Percentiles rank a stretch among this genome's conserved stretches.
These are phyloP conservation scores for Acanthosepion esculentum DNA, from an alignment of 2,888 invertebrate species.

Conservation along the genomic window DNA sequence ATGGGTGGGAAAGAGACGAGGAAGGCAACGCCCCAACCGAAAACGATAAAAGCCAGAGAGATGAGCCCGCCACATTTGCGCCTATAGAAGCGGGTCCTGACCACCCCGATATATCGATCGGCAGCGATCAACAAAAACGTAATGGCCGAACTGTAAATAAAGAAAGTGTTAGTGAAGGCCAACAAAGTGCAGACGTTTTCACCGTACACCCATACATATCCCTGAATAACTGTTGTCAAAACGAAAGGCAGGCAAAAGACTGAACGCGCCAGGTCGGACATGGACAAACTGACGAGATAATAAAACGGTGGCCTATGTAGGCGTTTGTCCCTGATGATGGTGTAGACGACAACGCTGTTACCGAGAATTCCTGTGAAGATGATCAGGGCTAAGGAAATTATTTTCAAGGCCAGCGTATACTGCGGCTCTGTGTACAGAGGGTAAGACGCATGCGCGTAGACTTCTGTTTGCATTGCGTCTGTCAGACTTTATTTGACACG, in stretches of 20 bases:
- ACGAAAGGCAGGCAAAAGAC: slow-evolving; percentile 70
- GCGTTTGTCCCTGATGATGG: slow-evolving; percentile 59
- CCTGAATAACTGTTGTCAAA: slow-evolving; percentile 65
- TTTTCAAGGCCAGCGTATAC: slow-evolving; percentile 52
- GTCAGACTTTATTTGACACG: not conserved
- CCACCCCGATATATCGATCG: slow-evolving; percentile 67
- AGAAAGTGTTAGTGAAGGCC: slow-evolving; percentile 70
- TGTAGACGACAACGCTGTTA: slow-evolving; percentile 60
- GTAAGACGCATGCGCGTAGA: slow-evolving; percentile 37
- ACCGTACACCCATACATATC: slow-evolving; percentile 67
- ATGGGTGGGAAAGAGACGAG: slow-evolving; percentile 70
- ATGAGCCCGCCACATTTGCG: slow-evolving; percentile 64
- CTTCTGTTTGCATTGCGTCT: slow-evolving; percentile 38
- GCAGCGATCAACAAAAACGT: slow-evolving; percentile 65
- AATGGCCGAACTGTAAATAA: slow-evolving; percentile 66
- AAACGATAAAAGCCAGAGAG: slow-evolving; percentile 62
- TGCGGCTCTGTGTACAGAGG: slow-evolving; percentile 39
- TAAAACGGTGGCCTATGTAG: slow-evolving; percentile 71
- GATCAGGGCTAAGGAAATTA: slow-evolving; percentile 56
- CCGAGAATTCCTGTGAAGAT: slow-evolving; percentile 60
- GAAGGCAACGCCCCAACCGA: slow-evolving; percentile 68
- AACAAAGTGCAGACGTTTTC: slow-evolving; percentile 65
- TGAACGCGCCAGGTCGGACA: slow-evolving; percentile 67
- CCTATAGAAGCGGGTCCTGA: slow-evolving; percentile 64
- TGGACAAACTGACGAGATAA: slow-evolving; percentile 67